A percentile compares a stretch with the other conserved stretches of the same genome.
phyloP scores from a whole-genome alignment of 2,113 vertebrate species.

The Irena cyanogastra region DNA sequence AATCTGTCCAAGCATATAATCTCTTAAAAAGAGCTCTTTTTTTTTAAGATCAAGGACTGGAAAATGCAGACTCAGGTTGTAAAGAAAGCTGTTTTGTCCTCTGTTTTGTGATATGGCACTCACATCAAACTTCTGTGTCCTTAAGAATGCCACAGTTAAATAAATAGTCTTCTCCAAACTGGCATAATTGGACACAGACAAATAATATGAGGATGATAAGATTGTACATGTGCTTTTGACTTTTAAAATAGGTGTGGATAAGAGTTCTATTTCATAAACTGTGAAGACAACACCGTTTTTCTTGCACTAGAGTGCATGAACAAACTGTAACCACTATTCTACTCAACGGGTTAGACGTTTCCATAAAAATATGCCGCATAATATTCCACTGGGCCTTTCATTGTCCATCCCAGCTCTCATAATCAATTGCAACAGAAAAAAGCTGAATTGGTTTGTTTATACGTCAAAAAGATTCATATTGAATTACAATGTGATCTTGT shows the following conservation, averaged over 20 bases:
- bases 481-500: background rate
- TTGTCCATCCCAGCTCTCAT: background rate
- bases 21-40: background rate
- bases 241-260: background rate
- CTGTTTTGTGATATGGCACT: background rate
- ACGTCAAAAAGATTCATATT: background rate
- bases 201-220: background rate
- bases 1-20: background rate
- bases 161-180: background rate
- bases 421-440: background rate
- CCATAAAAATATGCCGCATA: background rate
- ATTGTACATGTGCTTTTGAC: background rate
- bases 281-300: background rate
- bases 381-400: background rate
- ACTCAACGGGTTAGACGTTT: background rate
- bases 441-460: background rate
- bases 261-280: background rate
- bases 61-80: background rate
- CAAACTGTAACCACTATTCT: background rate
- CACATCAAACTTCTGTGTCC: background rate
- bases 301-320: background rate
- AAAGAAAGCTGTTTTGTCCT: accelerated
- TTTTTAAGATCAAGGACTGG: background rate
- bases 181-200: background rate
- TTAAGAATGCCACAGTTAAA: background rate